Evolutionary conservation across 2,888 invertebrate species (phyloP), one percentile per base, ranked within the genome.

Genomic region (Pyrochroa serraticornis): DNA sequence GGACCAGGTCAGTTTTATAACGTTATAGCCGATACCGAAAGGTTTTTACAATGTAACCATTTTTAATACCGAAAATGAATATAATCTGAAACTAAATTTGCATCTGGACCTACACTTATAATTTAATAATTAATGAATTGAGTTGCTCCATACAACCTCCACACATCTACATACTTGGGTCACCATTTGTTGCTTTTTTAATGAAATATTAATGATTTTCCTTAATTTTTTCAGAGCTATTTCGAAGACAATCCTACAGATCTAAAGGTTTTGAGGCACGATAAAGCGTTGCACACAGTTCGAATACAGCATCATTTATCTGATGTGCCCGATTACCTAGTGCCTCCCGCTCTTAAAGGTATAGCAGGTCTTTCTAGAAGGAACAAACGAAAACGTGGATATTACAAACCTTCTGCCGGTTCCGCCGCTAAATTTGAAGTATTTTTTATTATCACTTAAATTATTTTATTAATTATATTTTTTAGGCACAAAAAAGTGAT

Each of bases 241-340:
- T 97, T 97, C 77, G 92, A 93, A 73, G 93, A 95, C 68, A 95
- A 97, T 79, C 93, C 96, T 0, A 83, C 87, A 3, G 97, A 97
- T 77, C 78, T 95, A 45, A 88, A 92, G 67, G 89, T 95, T 0
- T 78, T 97, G 41, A 82, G 94, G 5, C 89, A 95, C 61, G 94
- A 95, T 73, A 92, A 91, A 77, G 90, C 92, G 0, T 78, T 95
- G 10, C 93, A 93, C 70, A 92, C 92, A 0, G 92, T 95, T 0
- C 87, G 88, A 75, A 80, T 90, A 6, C 93, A 95, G 74, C 84
- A 87, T 1, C 96, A 97, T 78, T 79, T 98, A 60, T 85, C 92
- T 22, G 89, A 97, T 76, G 92, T 98, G 0, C 97, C 98, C 0
- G 95, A 95, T 48, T 98, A 98, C 75, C 87, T 95, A 65, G 83